Conservation (phyloP, 2,113 vertebrate species). For the Otis tarda region DNA sequence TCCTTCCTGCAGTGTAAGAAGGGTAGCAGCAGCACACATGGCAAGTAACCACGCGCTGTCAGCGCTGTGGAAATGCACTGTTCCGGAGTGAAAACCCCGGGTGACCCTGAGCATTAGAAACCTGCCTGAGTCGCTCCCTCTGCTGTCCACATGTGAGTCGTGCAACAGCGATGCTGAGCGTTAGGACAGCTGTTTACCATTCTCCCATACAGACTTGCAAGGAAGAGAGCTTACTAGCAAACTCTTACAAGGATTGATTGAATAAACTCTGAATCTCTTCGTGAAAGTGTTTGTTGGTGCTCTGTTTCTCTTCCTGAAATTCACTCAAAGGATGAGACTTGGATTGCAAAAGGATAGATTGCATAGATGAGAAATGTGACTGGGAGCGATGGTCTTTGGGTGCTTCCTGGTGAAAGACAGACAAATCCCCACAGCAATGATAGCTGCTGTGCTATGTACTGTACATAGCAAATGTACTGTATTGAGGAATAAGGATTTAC, state of each 20-base stretch:
- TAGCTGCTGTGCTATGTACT: too few relatives aligned
- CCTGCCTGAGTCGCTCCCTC: not conserved
- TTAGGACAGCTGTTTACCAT: not conserved
- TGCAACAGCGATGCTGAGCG: not conserved
- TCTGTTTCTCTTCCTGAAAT: not conserved
- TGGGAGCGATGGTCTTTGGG: not conserved
- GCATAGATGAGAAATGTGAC: not conserved
- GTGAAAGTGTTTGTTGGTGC: not conserved
- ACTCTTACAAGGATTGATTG: not conserved
- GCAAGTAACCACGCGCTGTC: not conserved
- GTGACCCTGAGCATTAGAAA: not conserved
- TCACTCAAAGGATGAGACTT: not conserved
- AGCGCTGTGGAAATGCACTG: not conserved
- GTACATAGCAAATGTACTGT: not conserved
- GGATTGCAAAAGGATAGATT: not conserved
- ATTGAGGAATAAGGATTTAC: not conserved
- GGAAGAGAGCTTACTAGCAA: not conserved
- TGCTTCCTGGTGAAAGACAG: not conserved
- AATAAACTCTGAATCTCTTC: not conserved
- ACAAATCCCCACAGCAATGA: not conserved
- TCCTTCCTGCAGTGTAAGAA: not conserved
- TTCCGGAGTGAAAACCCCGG: not conserved
- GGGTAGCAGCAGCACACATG: not conserved
- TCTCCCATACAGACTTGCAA: not conserved
- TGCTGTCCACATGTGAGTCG: not conserved